A percentile compares a stretch with the other conserved stretches of the same genome.
These are phyloP conservation scores for Anniella stebbinsi DNA, from an alignment of 2,797 vertebrate species.

Conservation along the genomic window DNA sequence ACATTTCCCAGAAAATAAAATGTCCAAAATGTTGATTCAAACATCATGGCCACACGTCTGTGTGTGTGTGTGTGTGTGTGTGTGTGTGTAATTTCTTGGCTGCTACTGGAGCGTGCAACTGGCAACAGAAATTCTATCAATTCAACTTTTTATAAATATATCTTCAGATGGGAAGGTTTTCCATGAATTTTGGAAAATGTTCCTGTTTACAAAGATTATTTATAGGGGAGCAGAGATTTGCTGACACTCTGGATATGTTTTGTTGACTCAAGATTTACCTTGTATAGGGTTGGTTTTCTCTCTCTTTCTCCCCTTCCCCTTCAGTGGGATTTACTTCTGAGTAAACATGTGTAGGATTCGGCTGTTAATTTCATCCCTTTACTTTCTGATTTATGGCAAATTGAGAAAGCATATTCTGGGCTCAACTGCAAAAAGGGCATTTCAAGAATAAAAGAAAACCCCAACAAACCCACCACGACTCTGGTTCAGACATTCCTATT, in stretches of 20 bases:
- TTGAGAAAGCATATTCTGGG: conserved; percentile 35
- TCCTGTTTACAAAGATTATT: conserved; percentile 59
- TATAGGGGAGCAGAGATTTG: not conserved
- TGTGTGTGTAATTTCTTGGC: not conserved
- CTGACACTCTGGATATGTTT: conserved; percentile 48
- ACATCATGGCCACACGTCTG: conserved; percentile 8
- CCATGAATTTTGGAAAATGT: conserved; percentile 58
- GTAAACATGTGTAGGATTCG: not conserved
- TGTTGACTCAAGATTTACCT: conserved; percentile 5
- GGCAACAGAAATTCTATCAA: conserved; percentile 52
- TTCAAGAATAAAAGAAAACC: conserved; percentile 28
- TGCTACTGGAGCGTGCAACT: conserved; percentile 12
- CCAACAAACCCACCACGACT: not conserved
- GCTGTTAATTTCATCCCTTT: not conserved
- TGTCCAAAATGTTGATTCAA: conserved; percentile 14
- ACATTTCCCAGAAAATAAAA: conserved; percentile 26
- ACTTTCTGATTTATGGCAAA: conserved; percentile 29
- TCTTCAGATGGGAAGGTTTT: conserved; percentile 43
- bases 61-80: too few relatives aligned
- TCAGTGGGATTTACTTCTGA: conserved; percentile 45
- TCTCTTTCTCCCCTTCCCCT: conserved; percentile 33
- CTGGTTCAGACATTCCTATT: conserved; percentile 26
- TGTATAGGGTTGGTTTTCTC: conserved; percentile 42
- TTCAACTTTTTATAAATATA: conserved; percentile 34
- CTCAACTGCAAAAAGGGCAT: conserved; percentile 48